Conservation (phyloP, 30 jellyfish, hydroid and myxozoan species). For the Hydractinia symbiolongicarpus region DNA sequence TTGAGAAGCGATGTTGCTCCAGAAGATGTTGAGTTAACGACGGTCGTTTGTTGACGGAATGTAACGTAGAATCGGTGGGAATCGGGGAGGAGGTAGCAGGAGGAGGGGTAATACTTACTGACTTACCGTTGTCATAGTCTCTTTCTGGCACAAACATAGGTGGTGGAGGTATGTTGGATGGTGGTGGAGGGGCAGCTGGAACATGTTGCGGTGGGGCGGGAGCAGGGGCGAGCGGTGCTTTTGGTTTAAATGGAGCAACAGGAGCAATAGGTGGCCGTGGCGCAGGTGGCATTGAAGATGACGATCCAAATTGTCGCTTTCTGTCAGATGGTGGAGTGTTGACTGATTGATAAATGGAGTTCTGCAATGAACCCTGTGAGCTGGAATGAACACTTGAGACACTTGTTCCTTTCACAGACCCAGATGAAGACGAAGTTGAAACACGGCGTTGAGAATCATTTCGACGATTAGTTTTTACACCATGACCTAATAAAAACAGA, state of each 20-base stretch:
- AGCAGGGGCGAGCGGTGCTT: conserved; percentile 43
- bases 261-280: conserved; percentile 47
- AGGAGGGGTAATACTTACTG: conserved; percentile 8
- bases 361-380: conserved; percentile 39
- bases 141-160: conserved; percentile 37
- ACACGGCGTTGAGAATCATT: conserved; percentile 38
- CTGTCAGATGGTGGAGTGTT: conserved; percentile 40
- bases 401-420: conserved; percentile 43
- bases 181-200: conserved; percentile 41
- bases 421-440: conserved; percentile 80
- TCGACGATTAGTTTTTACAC: conserved; percentile 61
- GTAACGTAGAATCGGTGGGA: background rate
- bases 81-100: conserved; percentile 17
- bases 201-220: conserved; percentile 53
- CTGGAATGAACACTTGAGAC: conserved; percentile 68
- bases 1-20: background rate
- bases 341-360: conserved; percentile 35
- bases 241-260: conserved; percentile 34
- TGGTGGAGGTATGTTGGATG: conserved; percentile 53
- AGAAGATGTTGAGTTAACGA: background rate
- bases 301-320: conserved; percentile 43
- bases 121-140: conserved; percentile 29
- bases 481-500: conserved; percentile 58
- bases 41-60: background rate
- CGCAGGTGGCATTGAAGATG: conserved; percentile 69